A percentile compares a stretch with the other conserved stretches of the same genome.
phyloP scores from a whole-genome alignment of 2,888 invertebrate species.

The Tricholauxania praeusta region DNA sequence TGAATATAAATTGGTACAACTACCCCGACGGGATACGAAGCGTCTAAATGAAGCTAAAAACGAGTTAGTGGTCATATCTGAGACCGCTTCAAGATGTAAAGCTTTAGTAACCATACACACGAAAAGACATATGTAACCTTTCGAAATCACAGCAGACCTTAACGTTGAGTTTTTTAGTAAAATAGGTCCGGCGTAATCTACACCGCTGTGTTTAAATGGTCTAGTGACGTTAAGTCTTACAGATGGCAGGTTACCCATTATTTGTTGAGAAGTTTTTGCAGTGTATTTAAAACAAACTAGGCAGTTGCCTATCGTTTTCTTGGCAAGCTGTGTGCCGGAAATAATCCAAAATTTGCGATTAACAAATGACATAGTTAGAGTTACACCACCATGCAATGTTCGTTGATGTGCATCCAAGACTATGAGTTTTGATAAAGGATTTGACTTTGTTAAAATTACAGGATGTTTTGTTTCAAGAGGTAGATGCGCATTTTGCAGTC shows the following conservation, averaged over 20 bases:
- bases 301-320: slow-evolving; percentile 26
- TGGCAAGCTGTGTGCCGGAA: slow-evolving; percentile 30
- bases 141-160: background rate
- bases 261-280: slow-evolving; percentile 31
- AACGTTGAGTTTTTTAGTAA: slow-evolving; percentile 37
- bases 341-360: slow-evolving; percentile 33
- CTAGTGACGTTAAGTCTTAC: slow-evolving; percentile 17
- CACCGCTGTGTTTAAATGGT: slow-evolving; percentile 43
- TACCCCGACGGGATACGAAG: slow-evolving; percentile 38
- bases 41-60: slow-evolving; percentile 42
- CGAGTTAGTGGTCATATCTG: slow-evolving; percentile 29
- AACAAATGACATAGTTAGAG: background rate
- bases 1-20: slow-evolving; percentile 28
- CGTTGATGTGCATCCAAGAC: slow-evolving; percentile 22
- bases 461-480: slow-evolving; percentile 14
- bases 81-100: slow-evolving; percentile 41
- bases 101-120: slow-evolving; percentile 31
- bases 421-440: slow-evolving; percentile 26
- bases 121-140: slow-evolving; percentile 11
- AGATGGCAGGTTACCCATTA: slow-evolving; percentile 47
- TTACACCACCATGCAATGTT: slow-evolving; percentile 26
- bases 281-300: slow-evolving; percentile 34
- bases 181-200: slow-evolving; percentile 48
- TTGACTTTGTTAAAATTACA: slow-evolving; percentile 17
- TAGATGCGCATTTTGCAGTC: slow-evolving; percentile 44